Conservation (phyloP, 2,797 vertebrate species). For the Mycteria americana region DNA sequence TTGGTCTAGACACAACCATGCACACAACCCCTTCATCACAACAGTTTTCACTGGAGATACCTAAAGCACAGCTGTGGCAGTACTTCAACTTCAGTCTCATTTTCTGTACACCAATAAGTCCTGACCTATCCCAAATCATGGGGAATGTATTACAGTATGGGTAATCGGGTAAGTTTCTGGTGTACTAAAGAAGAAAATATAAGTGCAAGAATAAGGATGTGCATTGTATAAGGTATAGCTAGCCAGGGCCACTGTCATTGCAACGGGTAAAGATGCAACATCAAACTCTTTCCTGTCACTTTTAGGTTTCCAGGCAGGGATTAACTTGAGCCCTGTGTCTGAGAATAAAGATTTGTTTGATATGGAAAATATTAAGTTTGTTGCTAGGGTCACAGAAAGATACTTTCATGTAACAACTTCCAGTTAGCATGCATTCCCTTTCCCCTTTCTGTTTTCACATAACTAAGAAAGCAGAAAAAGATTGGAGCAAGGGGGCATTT, state of each 20-base stretch:
- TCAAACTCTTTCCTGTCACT: background rate
- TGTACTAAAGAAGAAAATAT: background rate
- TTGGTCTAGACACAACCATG: fast-evolving
- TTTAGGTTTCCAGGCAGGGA: background rate
- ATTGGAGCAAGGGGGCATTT: background rate
- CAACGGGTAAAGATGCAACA: background rate
- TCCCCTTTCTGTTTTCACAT: background rate
- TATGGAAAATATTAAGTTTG: background rate
- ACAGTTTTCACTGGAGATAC: background rate
- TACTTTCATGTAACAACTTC: background rate
- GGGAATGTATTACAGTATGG: background rate
- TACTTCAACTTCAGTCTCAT: background rate
- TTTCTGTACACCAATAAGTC: background rate
- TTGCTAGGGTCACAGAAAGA: background rate
- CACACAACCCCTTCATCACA: background rate
- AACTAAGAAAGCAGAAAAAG: background rate
- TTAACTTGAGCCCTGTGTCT: background rate
- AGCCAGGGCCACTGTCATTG: background rate
- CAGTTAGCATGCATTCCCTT: background rate
- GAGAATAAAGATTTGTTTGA: background rate
- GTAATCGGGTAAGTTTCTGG: background rate
- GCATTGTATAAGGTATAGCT: background rate
- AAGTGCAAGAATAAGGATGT: background rate
- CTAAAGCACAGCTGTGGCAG: background rate
- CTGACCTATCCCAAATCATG: background rate